phyloP scores from a whole-genome alignment of 2,113 vertebrate species.

The Prochilodus magdalenae region DNA sequence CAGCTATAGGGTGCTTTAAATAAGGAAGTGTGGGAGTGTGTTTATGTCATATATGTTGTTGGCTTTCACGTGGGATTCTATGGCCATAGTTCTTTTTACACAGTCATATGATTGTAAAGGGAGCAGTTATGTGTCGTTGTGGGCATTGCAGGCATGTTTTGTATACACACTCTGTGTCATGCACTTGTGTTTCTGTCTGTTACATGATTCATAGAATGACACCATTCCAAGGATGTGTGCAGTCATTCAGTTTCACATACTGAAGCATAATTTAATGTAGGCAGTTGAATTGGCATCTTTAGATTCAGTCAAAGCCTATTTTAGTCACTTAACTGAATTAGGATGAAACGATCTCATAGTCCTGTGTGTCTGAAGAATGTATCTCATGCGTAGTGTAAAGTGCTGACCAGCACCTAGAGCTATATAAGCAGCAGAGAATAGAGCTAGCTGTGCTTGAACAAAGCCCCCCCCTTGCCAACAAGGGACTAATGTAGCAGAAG shows the following conservation, averaged over 20 bases:
- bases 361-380: neutral
- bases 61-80: slow-evolving; percentile 39
- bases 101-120: too few relatives aligned
- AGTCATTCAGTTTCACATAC: too few relatives aligned
- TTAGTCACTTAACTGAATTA: neutral
- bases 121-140: neutral
- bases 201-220: neutral
- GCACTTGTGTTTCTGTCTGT: neutral
- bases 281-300: neutral
- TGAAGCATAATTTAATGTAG: neutral
- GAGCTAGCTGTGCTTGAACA: slow-evolving; percentile 29
- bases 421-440: neutral
- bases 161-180: neutral
- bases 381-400: neutral
- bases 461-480: slow-evolving; percentile 11
- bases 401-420: neutral
- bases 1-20: slow-evolving; percentile 8
- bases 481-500: slow-evolving; percentile 51
- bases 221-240: neutral
- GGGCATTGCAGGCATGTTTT: neutral
- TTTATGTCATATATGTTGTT: neutral
- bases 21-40: neutral
- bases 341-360: neutral
- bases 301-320: neutral
- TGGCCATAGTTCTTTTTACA: neutral